A percentile compares a stretch with the other conserved stretches of the same genome.
phyloP scores from a whole-genome alignment of 2,888 invertebrate species.

The Patella depressa region DNA sequence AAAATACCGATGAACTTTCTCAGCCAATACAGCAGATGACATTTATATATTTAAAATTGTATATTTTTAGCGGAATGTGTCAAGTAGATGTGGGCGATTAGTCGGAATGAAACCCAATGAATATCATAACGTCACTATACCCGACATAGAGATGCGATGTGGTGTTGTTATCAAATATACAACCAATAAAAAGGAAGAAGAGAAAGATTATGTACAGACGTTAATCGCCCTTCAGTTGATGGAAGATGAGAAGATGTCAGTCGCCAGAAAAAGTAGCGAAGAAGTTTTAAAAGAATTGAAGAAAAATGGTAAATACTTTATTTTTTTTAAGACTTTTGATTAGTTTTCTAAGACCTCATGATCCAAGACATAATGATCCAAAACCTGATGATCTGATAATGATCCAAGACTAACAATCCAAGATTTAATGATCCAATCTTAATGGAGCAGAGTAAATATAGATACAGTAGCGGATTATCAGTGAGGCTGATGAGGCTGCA shows the following conservation, averaged over 20 bases:
- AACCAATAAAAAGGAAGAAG: constrained; percentile 34
- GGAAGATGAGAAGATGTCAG: constrained; percentile 39
- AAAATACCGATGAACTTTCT: too few species aligned
- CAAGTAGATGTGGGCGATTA: constrained; percentile 76
- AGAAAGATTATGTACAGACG: constrained; percentile 38
- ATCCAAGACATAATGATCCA: too few species aligned
- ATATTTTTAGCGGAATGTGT: constrained; percentile 70
- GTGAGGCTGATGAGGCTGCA: too few species aligned
- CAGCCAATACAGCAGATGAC: too few species aligned
- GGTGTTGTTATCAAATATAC: constrained; percentile 70
- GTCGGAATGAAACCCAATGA: constrained; percentile 77
- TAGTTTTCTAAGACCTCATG: too few species aligned
- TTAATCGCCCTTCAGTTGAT: constrained; percentile 39
- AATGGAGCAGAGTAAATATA: too few species aligned
- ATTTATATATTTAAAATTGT: too few species aligned
- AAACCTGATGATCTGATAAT: too few species aligned
- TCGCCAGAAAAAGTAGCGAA: constrained; percentile 28
- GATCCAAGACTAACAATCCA: too few species aligned
- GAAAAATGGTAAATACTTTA: constrained; percentile 42
- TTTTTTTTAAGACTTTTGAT: too few species aligned
- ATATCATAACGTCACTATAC: constrained; percentile 76
- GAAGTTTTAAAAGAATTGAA: constrained; percentile 46
- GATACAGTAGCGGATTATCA: too few species aligned
- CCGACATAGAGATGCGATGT: constrained; percentile 74
- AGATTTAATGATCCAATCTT: too few species aligned